Conservation (phyloP, 2,888 invertebrate species). For the Trisateles emortualis region DNA sequence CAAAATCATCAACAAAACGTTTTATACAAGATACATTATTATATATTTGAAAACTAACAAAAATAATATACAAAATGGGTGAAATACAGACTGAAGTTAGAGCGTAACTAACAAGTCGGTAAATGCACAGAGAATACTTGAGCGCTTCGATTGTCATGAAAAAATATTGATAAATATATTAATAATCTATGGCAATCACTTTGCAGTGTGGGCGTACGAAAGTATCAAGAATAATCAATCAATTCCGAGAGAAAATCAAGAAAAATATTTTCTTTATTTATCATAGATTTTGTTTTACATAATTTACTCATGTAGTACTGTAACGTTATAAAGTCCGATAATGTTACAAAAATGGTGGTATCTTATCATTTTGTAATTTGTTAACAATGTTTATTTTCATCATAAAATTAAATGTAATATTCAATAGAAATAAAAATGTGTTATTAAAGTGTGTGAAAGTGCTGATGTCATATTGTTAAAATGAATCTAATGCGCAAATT, state of each 20-base stretch:
- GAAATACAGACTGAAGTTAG: too few relatives aligned
- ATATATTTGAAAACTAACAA: too few relatives aligned
- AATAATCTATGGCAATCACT: slow-evolving; percentile 36
- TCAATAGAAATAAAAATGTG: slow-evolving; percentile 32
- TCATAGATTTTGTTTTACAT: slow-evolving; percentile 16
- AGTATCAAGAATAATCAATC: slow-evolving; percentile 44
- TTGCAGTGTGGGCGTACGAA: slow-evolving; percentile 51
- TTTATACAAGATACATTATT: too few relatives aligned
- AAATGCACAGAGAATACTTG: not conserved
- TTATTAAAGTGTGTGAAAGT: slow-evolving; percentile 23
- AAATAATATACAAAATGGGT: too few relatives aligned
- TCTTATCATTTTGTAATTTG: slow-evolving; percentile 21
- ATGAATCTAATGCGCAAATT: slow-evolving; percentile 98
- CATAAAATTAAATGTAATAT: slow-evolving; percentile 20
- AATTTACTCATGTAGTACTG: slow-evolving; percentile 23
- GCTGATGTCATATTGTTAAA: slow-evolving; percentile 39
- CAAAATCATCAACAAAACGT: too few relatives aligned
- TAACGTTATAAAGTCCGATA: slow-evolving; percentile 5
- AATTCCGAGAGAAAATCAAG: slow-evolving; percentile 35
- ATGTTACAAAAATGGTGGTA: slow-evolving; percentile 29
- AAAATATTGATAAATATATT: not conserved
- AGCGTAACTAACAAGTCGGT: too few relatives aligned
- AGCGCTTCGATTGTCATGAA: not conserved
- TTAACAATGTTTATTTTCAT: slow-evolving; percentile 45
- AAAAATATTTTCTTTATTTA: slow-evolving; percentile 23